These are phyloP conservation scores for Phainopepla nitens DNA, from an alignment of 2,113 vertebrate genomes.

Conservation along the genomic window DNA sequence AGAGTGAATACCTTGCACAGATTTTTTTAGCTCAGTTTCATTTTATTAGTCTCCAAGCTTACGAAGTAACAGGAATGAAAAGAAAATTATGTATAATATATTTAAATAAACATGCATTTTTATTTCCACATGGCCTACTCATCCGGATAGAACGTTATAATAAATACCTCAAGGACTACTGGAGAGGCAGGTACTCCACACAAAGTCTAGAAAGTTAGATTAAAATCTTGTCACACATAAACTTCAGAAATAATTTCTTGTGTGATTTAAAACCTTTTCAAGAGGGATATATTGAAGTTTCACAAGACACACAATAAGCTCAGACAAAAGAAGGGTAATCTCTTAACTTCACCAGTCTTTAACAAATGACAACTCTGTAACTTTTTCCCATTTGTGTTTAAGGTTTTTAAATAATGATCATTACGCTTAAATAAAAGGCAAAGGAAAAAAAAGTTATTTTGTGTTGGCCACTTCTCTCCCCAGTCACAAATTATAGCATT, in stretches of 20 bases:
- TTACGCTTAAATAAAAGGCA: neutral
- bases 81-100: neutral
- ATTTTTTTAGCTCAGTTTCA: neutral
- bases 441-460: neutral
- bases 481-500: neutral
- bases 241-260: neutral
- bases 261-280: neutral
- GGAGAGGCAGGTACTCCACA: neutral
- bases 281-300: neutral
- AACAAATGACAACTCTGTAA: neutral
- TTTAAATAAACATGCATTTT: slow-evolving; percentile 7
- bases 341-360: neutral
- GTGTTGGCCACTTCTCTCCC: neutral
- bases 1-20: neutral
- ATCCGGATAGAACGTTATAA: neutral
- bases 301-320: neutral
- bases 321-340: neutral
- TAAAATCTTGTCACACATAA: neutral
- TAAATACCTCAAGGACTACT: neutral
- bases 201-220: neutral
- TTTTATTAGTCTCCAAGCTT: slow-evolving; percentile 22
- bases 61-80: neutral
- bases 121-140: slow-evolving; percentile 13
- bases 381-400: neutral
- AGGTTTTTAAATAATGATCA: neutral